These are phyloP conservation scores for Acronicta aceris DNA, from an alignment of 2,888 invertebrate species.

Conservation along the genomic window DNA sequence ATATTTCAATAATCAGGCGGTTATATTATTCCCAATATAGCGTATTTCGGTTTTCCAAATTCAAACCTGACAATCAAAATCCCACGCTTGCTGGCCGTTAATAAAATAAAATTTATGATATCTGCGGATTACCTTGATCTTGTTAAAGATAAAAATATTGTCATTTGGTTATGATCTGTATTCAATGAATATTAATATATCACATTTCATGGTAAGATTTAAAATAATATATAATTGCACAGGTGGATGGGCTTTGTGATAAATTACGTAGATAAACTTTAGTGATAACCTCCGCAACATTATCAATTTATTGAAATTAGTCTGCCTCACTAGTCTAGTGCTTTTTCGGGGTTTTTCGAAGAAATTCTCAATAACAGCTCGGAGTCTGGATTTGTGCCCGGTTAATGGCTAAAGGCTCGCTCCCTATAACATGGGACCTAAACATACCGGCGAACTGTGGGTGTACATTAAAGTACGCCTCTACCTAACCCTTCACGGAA, in stretches of 20 bases:
- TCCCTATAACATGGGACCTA: no score
- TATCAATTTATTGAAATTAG: no score
- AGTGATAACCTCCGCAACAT: neutral
- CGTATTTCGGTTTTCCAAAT: conserved; percentile 41
- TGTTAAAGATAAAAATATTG: conserved; percentile 37
- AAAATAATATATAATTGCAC: conserved; percentile 51
- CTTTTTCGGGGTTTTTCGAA: no score
- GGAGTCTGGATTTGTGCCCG: no score
- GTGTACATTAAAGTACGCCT: no score
- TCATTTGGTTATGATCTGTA: conserved; percentile 13
- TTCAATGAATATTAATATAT: conserved; percentile 12
- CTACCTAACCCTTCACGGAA: no score
- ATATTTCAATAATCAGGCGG: conserved; percentile 27
- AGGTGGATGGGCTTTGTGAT: conserved; percentile 53
- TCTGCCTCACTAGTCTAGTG: no score
- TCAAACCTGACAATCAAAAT: conserved; percentile 48
- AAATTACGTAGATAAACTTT: conserved; percentile 52
- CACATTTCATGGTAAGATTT: conserved; percentile 21
- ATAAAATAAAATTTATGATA: conserved; percentile 51
- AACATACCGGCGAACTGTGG: no score
- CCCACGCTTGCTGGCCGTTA: conserved; percentile 43
- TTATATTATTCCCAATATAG: conserved; percentile 41
- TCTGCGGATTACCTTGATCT: conserved; percentile 46
- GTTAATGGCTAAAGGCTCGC: no score
- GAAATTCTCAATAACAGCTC: no score